These are phyloP conservation scores for Paratrypauchen microcephalus DNA, from an alignment of 2,797 vertebrate genomes.

Conservation along the genomic window DNA sequence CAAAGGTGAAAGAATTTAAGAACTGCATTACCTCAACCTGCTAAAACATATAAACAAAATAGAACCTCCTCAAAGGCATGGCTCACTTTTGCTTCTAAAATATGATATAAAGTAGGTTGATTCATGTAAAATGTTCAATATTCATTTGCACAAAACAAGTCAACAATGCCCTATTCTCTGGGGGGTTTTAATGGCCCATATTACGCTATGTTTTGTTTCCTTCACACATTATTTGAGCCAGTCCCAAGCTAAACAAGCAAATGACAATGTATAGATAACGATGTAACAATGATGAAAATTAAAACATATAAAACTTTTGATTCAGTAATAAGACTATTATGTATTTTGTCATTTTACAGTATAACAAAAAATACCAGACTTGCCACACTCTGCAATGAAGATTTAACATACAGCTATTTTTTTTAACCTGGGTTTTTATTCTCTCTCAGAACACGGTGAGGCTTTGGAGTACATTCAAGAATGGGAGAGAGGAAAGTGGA, in stretches of 20 bases:
- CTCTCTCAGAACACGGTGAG: slow-evolving; percentile 19
- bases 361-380: slow-evolving; percentile 33
- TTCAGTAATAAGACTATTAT: slow-evolving; percentile 31
- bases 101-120: too few species aligned
- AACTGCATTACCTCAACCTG: background rate
- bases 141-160: too few species aligned
- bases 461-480: slow-evolving; percentile 47
- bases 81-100: too few species aligned
- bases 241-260: too few species aligned
- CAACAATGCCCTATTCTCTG: too few species aligned
- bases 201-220: too few species aligned
- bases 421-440: slow-evolving; percentile 31
- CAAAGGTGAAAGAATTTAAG: background rate
- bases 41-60: background rate
- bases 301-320: background rate
- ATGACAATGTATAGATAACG: too few species aligned
- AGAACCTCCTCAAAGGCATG: too few species aligned
- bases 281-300: background rate
- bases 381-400: slow-evolving; percentile 17
- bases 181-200: too few species aligned
- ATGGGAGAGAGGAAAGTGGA: slow-evolving; percentile 30
- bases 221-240: too few species aligned
- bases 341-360: slow-evolving; percentile 22
- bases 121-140: too few species aligned
- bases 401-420: slow-evolving; percentile 33